phyloP scores from a whole-genome alignment of 1,140 invertebrate species.

The Ips typographus region DNA sequence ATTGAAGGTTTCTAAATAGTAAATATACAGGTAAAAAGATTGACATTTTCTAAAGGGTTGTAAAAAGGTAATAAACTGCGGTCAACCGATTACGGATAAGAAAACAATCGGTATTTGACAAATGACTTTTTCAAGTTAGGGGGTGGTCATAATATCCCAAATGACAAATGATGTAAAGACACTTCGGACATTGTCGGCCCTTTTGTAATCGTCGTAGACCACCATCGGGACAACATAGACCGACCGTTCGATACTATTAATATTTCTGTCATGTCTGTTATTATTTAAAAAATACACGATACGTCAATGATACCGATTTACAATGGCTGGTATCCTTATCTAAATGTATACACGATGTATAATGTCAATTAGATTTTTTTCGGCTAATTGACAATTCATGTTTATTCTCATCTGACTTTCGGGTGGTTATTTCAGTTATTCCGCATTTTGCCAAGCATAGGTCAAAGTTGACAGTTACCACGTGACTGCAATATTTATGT shows the following conservation, averaged over 20 bases:
- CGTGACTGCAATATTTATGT: too few species aligned
- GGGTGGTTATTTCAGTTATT: too few species aligned
- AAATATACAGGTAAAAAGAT: conserved; percentile 12
- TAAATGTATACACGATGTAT: conserved; percentile 14
- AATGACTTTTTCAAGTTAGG: conserved; percentile 44
- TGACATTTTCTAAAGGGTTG: conserved; percentile 35
- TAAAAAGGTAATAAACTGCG: conserved; percentile 36
- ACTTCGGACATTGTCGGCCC: conserved; percentile 40
- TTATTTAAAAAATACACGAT: conserved; percentile 37
- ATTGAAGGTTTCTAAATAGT: background rate
- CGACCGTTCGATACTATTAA: conserved; percentile 42
- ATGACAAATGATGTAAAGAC: conserved; percentile 47
- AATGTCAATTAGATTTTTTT: too few species aligned
- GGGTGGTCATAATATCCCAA: conserved; percentile 40
- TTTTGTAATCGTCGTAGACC: conserved; percentile 40
- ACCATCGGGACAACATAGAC: conserved; percentile 41
- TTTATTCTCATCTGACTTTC: too few species aligned
- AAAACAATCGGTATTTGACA: conserved; percentile 46
- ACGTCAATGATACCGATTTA: conserved; percentile 39
- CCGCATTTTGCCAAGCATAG: too few species aligned
- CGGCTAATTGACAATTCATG: too few species aligned
- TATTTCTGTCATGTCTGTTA: conserved; percentile 41
- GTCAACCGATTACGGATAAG: conserved; percentile 40
- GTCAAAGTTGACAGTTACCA: too few species aligned
- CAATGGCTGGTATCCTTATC: conserved; percentile 33